Conservation (phyloP, 2,113 vertebrate species). For the Python bivittatus region DNA sequence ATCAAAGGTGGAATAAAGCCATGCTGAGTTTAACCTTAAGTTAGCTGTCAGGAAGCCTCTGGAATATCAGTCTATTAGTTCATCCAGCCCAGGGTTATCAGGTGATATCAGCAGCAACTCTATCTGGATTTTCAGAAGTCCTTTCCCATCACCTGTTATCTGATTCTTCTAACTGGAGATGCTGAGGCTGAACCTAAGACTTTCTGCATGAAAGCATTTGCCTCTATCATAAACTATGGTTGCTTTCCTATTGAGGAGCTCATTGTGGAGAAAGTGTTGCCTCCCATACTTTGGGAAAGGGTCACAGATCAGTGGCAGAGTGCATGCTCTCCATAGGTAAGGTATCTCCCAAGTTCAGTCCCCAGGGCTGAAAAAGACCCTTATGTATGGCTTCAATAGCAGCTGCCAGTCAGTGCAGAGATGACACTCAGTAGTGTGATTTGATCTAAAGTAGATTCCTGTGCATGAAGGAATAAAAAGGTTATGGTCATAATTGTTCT, state of each 20-base stretch:
- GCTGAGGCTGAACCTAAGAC: neutral
- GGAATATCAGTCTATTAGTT: neutral
- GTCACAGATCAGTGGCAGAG: neutral
- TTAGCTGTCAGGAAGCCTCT: neutral
- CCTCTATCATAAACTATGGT: neutral
- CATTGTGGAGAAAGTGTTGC: neutral
- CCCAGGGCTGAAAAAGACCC: neutral
- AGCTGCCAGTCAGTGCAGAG: neutral
- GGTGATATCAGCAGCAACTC: neutral
- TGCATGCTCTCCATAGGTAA: neutral
- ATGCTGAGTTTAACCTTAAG: neutral
- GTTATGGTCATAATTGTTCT: neutral
- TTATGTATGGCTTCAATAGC: neutral
- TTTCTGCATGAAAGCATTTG: neutral
- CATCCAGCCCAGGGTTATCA: neutral
- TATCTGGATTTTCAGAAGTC: neutral
- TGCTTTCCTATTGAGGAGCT: neutral
- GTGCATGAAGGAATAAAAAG: neutral
- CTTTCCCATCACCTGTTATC: neutral
- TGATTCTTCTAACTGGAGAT: neutral
- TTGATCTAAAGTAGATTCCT: neutral
- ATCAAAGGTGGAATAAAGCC: neutral
- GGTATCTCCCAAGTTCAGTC: neutral
- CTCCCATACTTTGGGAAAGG: neutral
- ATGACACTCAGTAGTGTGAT: neutral